Percentiles rank a stretch among this genome's conserved stretches.
phyloP scores from a whole-genome alignment of 2,797 vertebrate genomes.

The Ptychobarbus kaznakovi region DNA sequence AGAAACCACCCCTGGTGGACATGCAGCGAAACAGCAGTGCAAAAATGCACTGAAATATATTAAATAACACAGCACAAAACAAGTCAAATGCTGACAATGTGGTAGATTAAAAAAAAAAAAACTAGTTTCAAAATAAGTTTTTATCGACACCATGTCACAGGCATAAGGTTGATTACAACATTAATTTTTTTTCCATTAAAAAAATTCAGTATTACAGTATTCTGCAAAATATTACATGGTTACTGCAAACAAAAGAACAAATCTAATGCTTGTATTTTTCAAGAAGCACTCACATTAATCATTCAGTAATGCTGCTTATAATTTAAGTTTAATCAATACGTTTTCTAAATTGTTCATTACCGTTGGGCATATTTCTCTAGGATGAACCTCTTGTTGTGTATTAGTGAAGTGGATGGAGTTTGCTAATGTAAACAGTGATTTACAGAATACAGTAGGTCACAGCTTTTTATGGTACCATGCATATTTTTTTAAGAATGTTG shows the following conservation, averaged over 20 bases:
- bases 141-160: background rate
- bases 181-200: too few relatives aligned
- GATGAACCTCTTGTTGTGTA: background rate
- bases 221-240: background rate
- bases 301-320: conserved; percentile 5
- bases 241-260: background rate
- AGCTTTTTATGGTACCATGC: background rate
- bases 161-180: background rate
- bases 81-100: background rate
- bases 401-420: background rate
- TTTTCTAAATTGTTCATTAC: background rate
- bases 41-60: background rate
- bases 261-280: background rate
- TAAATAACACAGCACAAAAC: background rate
- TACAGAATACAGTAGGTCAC: background rate
- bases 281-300: conserved; percentile 2
- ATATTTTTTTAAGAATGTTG: background rate
- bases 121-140: background rate
- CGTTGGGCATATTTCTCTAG: background rate
- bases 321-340: background rate
- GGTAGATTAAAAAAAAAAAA: background rate
- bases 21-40: background rate
- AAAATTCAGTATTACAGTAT: background rate
- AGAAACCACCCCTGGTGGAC: conserved; percentile 27
- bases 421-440: background rate